Conservation (phyloP, 2,797 vertebrate genomes). For the Amazona ochrocephala region DNA sequence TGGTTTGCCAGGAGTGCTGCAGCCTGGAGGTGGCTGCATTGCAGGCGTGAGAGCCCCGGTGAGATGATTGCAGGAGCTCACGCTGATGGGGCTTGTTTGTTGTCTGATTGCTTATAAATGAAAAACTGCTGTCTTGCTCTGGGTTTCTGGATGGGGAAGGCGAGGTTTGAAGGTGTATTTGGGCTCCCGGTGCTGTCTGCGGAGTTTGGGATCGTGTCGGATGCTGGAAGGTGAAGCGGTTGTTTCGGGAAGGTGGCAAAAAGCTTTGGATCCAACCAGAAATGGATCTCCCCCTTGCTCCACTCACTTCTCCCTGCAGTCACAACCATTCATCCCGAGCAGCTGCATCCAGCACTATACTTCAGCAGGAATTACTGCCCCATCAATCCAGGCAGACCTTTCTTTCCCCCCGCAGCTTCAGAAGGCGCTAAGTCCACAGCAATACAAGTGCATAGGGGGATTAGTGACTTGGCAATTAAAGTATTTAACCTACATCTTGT, state of each 20-base stretch:
- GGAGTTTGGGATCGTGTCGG: fast-evolving
- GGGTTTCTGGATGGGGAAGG: fast-evolving
- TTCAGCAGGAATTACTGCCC: conserved; percentile 32
- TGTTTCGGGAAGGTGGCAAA: neutral
- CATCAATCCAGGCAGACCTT: conserved; percentile 30
- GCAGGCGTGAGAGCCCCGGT: fast-evolving
- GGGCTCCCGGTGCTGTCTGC: neutral
- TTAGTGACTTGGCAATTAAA: conserved; percentile 45
- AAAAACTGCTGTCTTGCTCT: neutral
- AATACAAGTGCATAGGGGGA: neutral
- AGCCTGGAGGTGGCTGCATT: neutral
- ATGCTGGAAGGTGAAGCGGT: fast-evolving
- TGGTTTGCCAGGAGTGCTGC: neutral
- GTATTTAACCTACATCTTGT: conserved; percentile 21
- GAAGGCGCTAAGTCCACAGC: neutral
- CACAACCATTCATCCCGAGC: conserved; percentile 27
- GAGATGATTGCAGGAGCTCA: neutral
- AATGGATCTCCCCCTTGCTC: conserved; percentile 4
- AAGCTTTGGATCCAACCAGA: neutral
- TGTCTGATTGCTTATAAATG: neutral
- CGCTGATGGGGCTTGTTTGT: neutral
- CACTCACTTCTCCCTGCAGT: neutral
- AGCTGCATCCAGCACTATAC: neutral
- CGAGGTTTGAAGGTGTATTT: neutral
- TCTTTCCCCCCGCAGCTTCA: neutral